phyloP scores from a whole-genome alignment of 2,113 vertebrate species.

The Microcebus murinus region DNA sequence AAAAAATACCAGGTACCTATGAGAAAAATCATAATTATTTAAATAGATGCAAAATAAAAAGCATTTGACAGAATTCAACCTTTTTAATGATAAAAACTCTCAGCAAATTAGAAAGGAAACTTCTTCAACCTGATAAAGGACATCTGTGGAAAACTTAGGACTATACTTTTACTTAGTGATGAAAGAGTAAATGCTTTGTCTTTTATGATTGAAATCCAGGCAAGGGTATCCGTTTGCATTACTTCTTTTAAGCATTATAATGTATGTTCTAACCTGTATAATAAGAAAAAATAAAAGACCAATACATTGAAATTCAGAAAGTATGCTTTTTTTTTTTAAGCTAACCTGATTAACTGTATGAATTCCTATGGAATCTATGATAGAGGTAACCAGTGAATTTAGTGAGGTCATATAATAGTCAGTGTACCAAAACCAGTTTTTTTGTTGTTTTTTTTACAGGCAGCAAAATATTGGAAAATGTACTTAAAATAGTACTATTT shows the following conservation, averaged over 20 bases:
- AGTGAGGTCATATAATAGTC: background rate
- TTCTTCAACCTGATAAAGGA: background rate
- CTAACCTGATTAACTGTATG: background rate
- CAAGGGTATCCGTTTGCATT: background rate
- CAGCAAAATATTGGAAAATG: background rate
- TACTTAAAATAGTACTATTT: slow-evolving; percentile 8
- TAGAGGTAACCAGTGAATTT: background rate
- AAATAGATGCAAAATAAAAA: background rate
- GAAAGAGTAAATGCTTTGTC: background rate
- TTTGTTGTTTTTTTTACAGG: background rate
- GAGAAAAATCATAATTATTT: background rate
- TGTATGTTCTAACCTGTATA: background rate
- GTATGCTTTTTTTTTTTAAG: background rate
- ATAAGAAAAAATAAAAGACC: background rate
- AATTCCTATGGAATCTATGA: background rate
- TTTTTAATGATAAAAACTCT: background rate
- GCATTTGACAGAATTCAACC: background rate
- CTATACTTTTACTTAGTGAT: background rate
- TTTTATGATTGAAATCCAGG: background rate
- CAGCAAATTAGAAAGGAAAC: background rate
- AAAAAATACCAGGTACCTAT: background rate
- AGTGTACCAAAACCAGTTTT: background rate
- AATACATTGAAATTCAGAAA: background rate
- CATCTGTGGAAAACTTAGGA: background rate
- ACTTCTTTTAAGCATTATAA: background rate